Evolutionary conservation across 2,888 invertebrate species (phyloP).

Genomic region (Argyra leucocephala): DNA sequence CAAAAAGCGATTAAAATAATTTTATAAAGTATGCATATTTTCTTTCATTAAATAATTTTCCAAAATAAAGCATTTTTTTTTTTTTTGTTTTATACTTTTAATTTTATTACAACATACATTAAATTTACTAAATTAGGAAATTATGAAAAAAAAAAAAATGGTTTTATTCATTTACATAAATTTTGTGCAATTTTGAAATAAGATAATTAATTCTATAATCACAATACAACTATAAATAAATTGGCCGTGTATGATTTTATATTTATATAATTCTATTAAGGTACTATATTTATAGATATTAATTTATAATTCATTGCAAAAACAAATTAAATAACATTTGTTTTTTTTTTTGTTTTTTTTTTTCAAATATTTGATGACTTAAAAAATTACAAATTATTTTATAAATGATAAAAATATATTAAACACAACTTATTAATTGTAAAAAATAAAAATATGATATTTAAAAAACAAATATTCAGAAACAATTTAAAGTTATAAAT

Average conservation of each 20-base stretch:
- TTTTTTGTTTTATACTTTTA: too few species aligned
- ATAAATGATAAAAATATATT: background rate
- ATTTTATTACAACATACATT: too few species aligned
- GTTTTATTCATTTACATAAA: too few species aligned
- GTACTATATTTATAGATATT: background rate
- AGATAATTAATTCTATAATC: background rate
- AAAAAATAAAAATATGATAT: background rate
- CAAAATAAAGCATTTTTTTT: too few species aligned
- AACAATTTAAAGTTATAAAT: background rate
- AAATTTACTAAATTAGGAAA: background rate
- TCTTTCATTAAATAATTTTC: too few species aligned
- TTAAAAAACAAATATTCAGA: background rate
- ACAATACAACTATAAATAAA: constrained; percentile 3
- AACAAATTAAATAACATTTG: background rate
- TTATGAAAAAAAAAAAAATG: background rate
- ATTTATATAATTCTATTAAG: constrained; percentile 1
- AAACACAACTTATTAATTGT: background rate
- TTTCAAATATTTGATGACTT: background rate
- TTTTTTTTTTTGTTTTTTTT: background rate
- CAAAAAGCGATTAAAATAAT: too few species aligned
- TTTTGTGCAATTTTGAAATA: background rate
- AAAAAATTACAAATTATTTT: too few species aligned
- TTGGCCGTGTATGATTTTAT: background rate
- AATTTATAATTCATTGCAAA: background rate
- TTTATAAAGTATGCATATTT: too few species aligned